Conservation (phyloP, 2,113 vertebrate species). For the Rattus rattus region DNA sequence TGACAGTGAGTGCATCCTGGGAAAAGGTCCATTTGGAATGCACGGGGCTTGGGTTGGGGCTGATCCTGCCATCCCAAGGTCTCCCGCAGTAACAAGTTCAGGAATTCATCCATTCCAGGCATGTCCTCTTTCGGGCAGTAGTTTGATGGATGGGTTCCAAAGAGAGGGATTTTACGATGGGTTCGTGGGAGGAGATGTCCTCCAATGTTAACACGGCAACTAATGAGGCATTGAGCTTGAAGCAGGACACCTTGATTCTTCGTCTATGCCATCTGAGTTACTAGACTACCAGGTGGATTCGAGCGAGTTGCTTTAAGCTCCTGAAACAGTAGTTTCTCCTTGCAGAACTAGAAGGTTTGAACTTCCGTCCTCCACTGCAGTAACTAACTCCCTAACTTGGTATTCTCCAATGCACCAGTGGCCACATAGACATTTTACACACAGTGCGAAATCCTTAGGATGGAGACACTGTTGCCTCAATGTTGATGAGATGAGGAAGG, state of each 20-base stretch:
- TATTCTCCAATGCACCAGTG: background rate
- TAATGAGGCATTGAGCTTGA: slow-evolving; percentile 59
- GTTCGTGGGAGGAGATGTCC: slow-evolving; percentile 47
- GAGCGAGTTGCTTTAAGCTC: slow-evolving; percentile 42
- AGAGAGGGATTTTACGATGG: slow-evolving; percentile 46
- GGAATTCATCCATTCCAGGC: slow-evolving; percentile 12
- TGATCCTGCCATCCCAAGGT: background rate
- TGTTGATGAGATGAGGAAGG: background rate
- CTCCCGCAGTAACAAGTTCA: background rate
- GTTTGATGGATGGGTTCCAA: slow-evolving; percentile 48
- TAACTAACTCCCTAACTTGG: background rate
- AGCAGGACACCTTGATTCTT: slow-evolving; percentile 54
- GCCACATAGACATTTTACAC: background rate
- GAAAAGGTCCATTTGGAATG: background rate
- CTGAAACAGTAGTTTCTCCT: background rate
- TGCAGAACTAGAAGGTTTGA: background rate
- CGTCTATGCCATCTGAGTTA: slow-evolving; percentile 1
- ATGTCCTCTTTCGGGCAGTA: background rate
- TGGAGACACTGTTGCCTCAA: background rate
- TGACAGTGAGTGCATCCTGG: background rate
- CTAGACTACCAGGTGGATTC: slow-evolving; percentile 4
- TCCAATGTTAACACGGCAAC: background rate
- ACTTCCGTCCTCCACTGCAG: background rate
- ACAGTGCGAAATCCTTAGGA: background rate
- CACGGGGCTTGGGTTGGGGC: background rate